phyloP scores from a whole-genome alignment of 1,140 invertebrate genomes.

The Drosophila sulfurigaster region DNA sequence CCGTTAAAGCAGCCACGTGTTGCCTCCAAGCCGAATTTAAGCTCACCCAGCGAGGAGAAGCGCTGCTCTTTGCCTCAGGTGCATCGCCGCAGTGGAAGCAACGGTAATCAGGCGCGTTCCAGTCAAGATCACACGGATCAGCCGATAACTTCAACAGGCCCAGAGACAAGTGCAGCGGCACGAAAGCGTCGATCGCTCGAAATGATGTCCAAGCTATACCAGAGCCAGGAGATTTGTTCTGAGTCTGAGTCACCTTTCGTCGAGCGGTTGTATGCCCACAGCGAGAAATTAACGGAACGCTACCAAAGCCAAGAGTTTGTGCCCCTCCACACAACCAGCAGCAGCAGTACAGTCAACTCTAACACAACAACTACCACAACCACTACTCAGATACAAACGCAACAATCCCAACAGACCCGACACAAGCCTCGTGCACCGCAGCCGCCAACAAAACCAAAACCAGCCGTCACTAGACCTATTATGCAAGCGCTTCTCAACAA shows the following conservation, averaged over 20 bases:
- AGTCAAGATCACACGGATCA: constrained; percentile 46
- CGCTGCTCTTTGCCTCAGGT: constrained; percentile 71
- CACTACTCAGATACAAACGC: constrained; percentile 68
- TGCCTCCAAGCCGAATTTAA: constrained; percentile 56
- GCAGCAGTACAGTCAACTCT: constrained; percentile 3
- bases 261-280: constrained; percentile 86
- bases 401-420: constrained; percentile 62
- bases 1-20: constrained; percentile 74
- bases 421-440: constrained; percentile 72
- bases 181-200: constrained; percentile 78
- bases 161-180: constrained; percentile 71
- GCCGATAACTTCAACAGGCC: constrained; percentile 11
- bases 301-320: constrained; percentile 88
- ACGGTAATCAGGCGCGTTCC: constrained; percentile 66
- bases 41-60: constrained; percentile 77
- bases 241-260: constrained; percentile 81
- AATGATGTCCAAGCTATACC: constrained; percentile 86
- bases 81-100: constrained; percentile 74
- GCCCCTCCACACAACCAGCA: constrained; percentile 57
- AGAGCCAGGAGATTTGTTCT: constrained; percentile 86
- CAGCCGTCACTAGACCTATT: constrained; percentile 75
- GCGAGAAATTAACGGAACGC: constrained; percentile 87
- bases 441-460: constrained; percentile 74
- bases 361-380: constrained; percentile 3
- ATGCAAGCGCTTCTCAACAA: constrained; percentile 82